Evolutionary conservation across 2,888 invertebrate species (phyloP), one percentile per base, ranked within the genome.

Genomic region (Myopa testacea): DNA sequence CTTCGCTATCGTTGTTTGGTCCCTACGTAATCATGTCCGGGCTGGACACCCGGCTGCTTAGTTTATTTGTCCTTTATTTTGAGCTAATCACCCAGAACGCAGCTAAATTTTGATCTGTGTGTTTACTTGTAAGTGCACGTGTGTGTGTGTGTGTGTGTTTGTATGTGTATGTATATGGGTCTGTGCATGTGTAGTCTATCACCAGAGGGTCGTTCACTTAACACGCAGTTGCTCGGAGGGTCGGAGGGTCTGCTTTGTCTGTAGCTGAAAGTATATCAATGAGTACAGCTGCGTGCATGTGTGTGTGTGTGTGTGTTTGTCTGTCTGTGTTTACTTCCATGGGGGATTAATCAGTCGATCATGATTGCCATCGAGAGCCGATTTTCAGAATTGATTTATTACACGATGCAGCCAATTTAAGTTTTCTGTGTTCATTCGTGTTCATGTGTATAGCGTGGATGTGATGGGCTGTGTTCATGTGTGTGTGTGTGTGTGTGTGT

Each of bases 381-480:
- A 45, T 73, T 62, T 60, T 16, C 26, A 50, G 40, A 73, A 45
- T 63, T 73, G 73, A 73, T 63, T 73, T 73, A 73, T 73, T 12
- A 14, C 62, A 50, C 34, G 70, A 55, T 37, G 16, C n/a, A 26
- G 69, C 12, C 69, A 69, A 69, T 69, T 69, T 50, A 50, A 26
- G 12, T 50, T 52, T 4, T 50, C 26, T 69, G 4, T 26, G 45
- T 50, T 12, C 26, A 62, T 5, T 10, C 26, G n/a, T 26, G 0
- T 26, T 26, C 16, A 16, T 60, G 62, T 10, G 26, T 26, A 62
- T 45, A 1, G 4, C 45, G 45, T 45, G 45, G 10, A 60, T 60
- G 19, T 60, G 26, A 60, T 60, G 19, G 26, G 60, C 26, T 60
- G 3, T 19, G 26, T 26, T 26, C 26, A 26, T 60, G 6, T 26